Conservation (phyloP, 2,888 invertebrate species). For the Leptopterna dolabrata region DNA sequence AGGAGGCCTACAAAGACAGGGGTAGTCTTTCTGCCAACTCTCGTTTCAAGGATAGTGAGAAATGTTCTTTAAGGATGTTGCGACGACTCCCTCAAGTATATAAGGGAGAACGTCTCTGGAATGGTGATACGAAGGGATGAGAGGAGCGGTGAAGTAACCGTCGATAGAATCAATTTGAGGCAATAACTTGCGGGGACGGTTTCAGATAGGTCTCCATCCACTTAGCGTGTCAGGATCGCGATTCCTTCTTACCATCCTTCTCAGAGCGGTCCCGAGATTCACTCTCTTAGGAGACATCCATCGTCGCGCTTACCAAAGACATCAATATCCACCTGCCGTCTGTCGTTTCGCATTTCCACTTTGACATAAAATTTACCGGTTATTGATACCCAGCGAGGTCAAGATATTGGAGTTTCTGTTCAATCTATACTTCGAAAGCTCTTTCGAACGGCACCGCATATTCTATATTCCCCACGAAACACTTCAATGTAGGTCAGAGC, state of each 20-base stretch:
- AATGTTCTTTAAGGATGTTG: neutral
- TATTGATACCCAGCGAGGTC: neutral
- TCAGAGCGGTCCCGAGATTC: slow-evolving; percentile 15
- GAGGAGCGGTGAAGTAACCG: slow-evolving; percentile 12
- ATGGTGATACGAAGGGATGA: neutral
- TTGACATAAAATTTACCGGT: neutral
- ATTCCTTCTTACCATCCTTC: slow-evolving; percentile 11
- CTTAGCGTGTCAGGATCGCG: slow-evolving; percentile 37
- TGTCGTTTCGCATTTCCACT: neutral
- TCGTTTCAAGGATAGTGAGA: neutral
- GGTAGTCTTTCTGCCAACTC: neutral
- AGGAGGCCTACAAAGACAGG: neutral
- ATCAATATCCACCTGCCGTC: slow-evolving; percentile 28
- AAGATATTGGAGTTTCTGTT: too few relatives aligned
- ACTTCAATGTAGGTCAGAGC: too few relatives aligned
- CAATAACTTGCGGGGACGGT: slow-evolving; percentile 29
- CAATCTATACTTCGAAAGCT: too few relatives aligned
- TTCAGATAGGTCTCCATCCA: slow-evolving; percentile 42
- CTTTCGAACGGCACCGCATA: too few relatives aligned
- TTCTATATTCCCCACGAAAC: too few relatives aligned
- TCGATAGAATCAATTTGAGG: slow-evolving; percentile 45
- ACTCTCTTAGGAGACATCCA: slow-evolving; percentile 19
- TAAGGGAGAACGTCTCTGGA: neutral
- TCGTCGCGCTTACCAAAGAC: neutral
- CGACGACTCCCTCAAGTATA: neutral